Base-by-base conservation (phyloP, 2,888 invertebrate species). In the Nowickia ferox region DNA sequence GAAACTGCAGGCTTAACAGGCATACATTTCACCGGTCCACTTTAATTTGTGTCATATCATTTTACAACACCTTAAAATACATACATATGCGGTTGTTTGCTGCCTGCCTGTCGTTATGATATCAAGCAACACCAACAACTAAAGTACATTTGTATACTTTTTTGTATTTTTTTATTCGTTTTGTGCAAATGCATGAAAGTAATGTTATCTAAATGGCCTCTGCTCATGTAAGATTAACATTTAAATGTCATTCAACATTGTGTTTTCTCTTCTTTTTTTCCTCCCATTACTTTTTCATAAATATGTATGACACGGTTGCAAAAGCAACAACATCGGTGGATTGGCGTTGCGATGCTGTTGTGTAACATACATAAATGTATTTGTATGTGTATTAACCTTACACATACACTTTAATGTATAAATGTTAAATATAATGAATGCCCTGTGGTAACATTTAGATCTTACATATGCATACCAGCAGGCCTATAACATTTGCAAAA, bases 361-460 rank as follows among this genome's bases (percentile, higher is more conserved):
- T 51, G 30, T 10, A 19, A 61, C 44, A 44, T 76, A 30, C 30
- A 55, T 65, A 13, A 9, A 30, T 44, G 42, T 30, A 53, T 22
- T 13, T 61, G 9, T 53, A 13, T 38, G 19, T 46, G 48, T 61
- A 40, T 63, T 22, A 22, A 22, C 22, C 22, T 22, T 22, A 4
- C 22, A 4, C 13, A 11, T 48, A 44, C n/a, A 51, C 40, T 19
- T 40, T 11, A 42, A 55, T 79, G 51, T 44, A 80, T 74, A 74
- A 63, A 74, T 68, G 69, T 40, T 51, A 76, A 74, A 82, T 59
- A 75, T 76, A 79, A 79, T 75, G 82, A 86, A 83, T 86, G 79
- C 85, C 82, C 85, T 83, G 75, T 57, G 85, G 85, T 76, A 82
- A 79, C 78, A 86, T 86, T 86, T 82, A 83, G 79, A 71, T 72